Evolutionary conservation across 2,113 vertebrate genomes (phyloP), one percentile per base, ranked within the genome.

Genomic region (Anarhynchus alexandrinus): DNA sequence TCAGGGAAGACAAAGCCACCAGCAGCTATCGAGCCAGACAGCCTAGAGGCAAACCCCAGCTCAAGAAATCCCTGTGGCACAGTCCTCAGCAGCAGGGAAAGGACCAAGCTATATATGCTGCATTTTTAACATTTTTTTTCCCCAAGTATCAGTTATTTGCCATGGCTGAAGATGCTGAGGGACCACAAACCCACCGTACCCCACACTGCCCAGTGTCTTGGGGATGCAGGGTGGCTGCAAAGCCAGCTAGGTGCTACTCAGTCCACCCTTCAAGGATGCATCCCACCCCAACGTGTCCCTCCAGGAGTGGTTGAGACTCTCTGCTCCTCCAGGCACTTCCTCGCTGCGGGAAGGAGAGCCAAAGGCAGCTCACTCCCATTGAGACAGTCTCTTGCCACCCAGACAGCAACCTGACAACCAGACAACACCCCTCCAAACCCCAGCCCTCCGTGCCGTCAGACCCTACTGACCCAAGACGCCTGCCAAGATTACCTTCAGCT

Each of bases 281-380:
- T 40, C 49, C 88, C 0, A 0, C 30, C 62, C 20, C 55, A 19
- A 23, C 0, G 1, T 4, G 32, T 67, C 51, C 70, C 22, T 72
- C 25, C 18, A 25, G 54, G 30, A 73, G n/a, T 2, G 3, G 21
- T 3, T 15, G 32, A 70, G 76, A 58, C 36, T 7, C 42, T n/a
- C 34, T 84, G 43, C 36, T 91, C 26, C 13, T 27, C 36, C 58
- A 65, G 36, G 20, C 15, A 36, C 36, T 20, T 42, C n/a, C 66
- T 38, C 1, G 0, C 3, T 25, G n/a, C 3, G 22, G 11, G 27
- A 79, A 43, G 23, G 55, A 64, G 51, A 67, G 52, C 30, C 70
- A 70, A 38, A 21, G 52, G 52, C 38, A 89, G 38, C 34, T 65
- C 30, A 12, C 1, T 77, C 30, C 49, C 34, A 3, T 17, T 9